Evolutionary conservation across 1,140 invertebrate genomes (phyloP).

Genomic region (Drepana arcuata): DNA sequence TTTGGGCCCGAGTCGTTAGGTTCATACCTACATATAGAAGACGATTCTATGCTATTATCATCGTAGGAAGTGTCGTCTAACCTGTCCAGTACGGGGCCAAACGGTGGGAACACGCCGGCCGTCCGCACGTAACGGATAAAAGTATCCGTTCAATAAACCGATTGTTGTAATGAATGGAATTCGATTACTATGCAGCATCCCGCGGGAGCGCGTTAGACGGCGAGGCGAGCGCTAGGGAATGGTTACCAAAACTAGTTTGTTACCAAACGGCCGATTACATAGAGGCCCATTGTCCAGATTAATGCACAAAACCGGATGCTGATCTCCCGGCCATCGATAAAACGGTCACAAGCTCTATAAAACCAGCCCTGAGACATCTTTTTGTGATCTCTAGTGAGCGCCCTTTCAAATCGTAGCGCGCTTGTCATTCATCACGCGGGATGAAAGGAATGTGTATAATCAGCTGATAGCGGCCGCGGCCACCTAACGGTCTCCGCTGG

Average conservation of each 20-base stretch:
- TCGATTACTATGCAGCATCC: conserved; percentile 50
- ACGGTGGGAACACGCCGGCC: conserved; percentile 4
- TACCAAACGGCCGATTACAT: conserved; percentile 48
- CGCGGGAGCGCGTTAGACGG: conserved; percentile 1
- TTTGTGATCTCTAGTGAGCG: conserved; percentile 50
- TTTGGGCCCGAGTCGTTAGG: not conserved
- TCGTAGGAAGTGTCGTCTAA: too few relatives aligned
- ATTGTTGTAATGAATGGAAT: conserved; percentile 52
- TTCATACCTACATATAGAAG: not conserved
- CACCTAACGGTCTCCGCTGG: too few relatives aligned
- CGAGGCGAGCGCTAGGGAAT: conserved; percentile 38
- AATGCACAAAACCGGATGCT: conserved; percentile 66
- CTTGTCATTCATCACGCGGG: conserved; percentile 46
- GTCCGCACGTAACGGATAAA: conserved; percentile 26
- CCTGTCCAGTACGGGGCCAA: not conserved
- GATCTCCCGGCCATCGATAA: conserved; percentile 52
- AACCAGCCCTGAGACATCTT: conserved; percentile 48
- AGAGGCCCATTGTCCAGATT: conserved; percentile 58
- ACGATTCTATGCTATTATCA: not conserved
- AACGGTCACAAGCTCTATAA: conserved; percentile 58
- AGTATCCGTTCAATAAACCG: conserved; percentile 49
- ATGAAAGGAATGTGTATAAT: conserved; percentile 54
- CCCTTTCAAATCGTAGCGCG: conserved; percentile 36
- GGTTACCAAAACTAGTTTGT: conserved; percentile 60
- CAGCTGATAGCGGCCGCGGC: conserved; percentile 45